These are phyloP conservation scores for Clarias laeviceps DNA, from an alignment of 2,797 vertebrate genomes.

Conservation along the genomic window DNA sequence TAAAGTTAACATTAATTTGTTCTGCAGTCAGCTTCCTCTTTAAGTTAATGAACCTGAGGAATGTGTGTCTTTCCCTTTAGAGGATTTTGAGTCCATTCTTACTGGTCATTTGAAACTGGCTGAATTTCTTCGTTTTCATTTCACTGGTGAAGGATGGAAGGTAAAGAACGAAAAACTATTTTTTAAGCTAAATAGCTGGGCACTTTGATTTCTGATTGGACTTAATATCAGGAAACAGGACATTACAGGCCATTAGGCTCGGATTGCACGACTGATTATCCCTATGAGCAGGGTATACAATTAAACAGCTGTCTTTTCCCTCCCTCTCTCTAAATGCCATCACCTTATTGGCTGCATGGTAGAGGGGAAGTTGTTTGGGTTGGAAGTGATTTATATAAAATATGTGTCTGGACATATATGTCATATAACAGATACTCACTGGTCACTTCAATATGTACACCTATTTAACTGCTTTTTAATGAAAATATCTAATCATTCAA, in stretches of 20 bases:
- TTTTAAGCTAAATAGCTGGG: constrained; percentile 58
- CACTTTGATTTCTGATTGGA: constrained; percentile 68
- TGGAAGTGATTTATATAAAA: not conserved
- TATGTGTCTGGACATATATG: not conserved
- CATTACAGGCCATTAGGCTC: constrained; percentile 67
- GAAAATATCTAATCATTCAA: too few relatives aligned
- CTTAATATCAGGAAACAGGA: constrained; percentile 75
- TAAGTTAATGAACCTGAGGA: constrained; percentile 58
- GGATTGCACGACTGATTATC: constrained; percentile 64
- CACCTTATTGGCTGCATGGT: constrained; percentile 51
- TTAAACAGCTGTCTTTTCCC: constrained; percentile 39
- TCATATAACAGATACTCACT: not conserved
- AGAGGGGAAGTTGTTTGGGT: not conserved
- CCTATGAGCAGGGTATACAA: constrained; percentile 38
- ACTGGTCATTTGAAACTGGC: constrained; percentile 40
- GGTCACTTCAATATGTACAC: too few relatives aligned
- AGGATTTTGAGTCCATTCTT: constrained; percentile 34
- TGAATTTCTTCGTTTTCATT: constrained; percentile 48
- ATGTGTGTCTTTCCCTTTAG: constrained; percentile 44
- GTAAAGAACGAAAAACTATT: constrained; percentile 56
- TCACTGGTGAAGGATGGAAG: constrained; percentile 38
- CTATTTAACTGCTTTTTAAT: too few relatives aligned
- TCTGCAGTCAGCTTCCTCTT: constrained; percentile 57
- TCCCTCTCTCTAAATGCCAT: constrained; percentile 61
- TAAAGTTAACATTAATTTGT: constrained; percentile 63